Evolutionary conservation across 2,113 vertebrate genomes (phyloP).

Genomic region (Chionodraco myersi): DNA sequence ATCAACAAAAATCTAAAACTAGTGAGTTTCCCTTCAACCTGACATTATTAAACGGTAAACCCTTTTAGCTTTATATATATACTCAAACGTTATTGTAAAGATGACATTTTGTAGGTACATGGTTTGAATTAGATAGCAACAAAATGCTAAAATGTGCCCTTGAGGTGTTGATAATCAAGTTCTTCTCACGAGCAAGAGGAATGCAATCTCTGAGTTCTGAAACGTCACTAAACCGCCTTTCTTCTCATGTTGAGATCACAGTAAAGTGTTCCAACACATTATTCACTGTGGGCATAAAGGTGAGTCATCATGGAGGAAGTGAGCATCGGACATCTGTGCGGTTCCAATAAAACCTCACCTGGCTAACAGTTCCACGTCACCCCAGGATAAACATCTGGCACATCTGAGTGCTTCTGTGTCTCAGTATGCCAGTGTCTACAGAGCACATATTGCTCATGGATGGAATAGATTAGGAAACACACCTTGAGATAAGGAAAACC

Average conservation of each 20-base stretch:
- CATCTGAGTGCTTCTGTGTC: slow-evolving; percentile 46
- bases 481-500: background rate
- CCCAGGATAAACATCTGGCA: slow-evolving; percentile 78
- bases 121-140: background rate
- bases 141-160: background rate
- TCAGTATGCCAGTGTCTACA: slow-evolving; percentile 12
- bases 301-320: slow-evolving; percentile 61
- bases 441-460: background rate
- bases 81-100: background rate
- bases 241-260: background rate
- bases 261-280: slow-evolving; percentile 16
- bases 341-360: slow-evolving; percentile 64
- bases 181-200: background rate
- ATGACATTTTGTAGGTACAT: background rate
- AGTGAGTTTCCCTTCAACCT: background rate
- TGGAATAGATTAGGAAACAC: background rate
- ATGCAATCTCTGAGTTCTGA: background rate
- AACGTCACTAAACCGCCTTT: background rate
- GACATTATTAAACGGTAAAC: background rate
- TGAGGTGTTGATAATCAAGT: background rate
- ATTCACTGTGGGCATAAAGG: slow-evolving; percentile 24
- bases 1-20: background rate
- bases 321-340: slow-evolving; percentile 56
- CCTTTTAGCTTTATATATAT: no score
- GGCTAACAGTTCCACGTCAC: slow-evolving; percentile 57